Percentiles rank a stretch among this genome's conserved stretches.
Conservation (phyloP, 2,797 vertebrate species). For the Lacerta agilis region DNA sequence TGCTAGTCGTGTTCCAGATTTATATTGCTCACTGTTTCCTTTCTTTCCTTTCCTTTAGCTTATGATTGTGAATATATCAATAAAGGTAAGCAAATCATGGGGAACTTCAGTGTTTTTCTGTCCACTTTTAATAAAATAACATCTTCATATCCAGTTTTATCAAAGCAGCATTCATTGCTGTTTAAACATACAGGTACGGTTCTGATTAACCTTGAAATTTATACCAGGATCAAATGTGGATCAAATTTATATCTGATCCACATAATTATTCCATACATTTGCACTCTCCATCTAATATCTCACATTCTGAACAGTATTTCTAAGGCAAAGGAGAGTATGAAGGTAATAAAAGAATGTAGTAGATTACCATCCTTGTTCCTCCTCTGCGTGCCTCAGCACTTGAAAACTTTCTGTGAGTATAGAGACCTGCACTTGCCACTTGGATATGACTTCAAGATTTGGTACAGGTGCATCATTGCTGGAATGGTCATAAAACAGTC, state of each 20-base stretch:
- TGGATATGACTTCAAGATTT: background rate
- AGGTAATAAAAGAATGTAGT: background rate
- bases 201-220: background rate
- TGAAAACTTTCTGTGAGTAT: background rate
- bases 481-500: background rate
- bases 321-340: background rate
- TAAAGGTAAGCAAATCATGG: conserved; percentile 85
- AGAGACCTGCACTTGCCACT: background rate
- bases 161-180: background rate
- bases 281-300: background rate
- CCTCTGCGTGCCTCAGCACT: background rate
- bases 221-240: background rate
- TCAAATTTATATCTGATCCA: too few species aligned
- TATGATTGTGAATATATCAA: conserved; percentile 98
- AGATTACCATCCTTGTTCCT: background rate
- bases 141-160: background rate
- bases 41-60: conserved; percentile 82
- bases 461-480: background rate
- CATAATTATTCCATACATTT: background rate
- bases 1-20: background rate
- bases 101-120: background rate
- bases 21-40: conserved; percentile 32
- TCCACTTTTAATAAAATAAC: background rate
- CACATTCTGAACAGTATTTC: background rate
- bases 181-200: background rate